Conservation (phyloP, 2,797 vertebrate genomes). For the Anomalospiza imberbis region DNA sequence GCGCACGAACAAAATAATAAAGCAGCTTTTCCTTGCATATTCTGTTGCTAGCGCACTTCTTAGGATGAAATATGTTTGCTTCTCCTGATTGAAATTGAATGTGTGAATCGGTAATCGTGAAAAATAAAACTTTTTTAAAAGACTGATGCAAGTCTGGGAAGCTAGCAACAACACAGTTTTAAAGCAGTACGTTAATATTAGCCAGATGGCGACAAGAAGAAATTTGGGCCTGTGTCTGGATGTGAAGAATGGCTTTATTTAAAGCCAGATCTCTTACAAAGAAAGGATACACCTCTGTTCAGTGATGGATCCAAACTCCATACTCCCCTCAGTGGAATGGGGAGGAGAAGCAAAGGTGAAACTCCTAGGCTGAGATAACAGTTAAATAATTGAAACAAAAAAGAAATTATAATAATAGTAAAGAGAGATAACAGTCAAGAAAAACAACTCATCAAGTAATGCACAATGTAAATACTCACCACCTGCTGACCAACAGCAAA, state of each 20-base stretch:
- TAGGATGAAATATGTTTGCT: neutral
- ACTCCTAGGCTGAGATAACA: neutral
- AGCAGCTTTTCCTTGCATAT: neutral
- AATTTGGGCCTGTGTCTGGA: neutral
- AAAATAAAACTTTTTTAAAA: neutral
- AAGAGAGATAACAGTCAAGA: neutral
- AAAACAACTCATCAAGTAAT: neutral
- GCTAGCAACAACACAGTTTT: neutral
- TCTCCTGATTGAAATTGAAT: neutral
- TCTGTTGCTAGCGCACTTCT: neutral
- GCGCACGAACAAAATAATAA: neutral
- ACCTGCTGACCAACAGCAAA: neutral
- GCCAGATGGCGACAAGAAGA: neutral
- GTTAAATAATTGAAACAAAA: neutral
- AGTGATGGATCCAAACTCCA: neutral
- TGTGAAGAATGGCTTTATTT: neutral
- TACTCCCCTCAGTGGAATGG: neutral
- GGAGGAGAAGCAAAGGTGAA: neutral
- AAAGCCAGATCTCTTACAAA: neutral
- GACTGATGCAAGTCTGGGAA: neutral
- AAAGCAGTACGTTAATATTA: neutral
- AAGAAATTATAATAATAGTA: neutral
- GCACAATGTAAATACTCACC: neutral
- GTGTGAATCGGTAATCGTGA: neutral
- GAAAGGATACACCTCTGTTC: neutral